These are phyloP conservation scores for Rachycentron canadum DNA, from an alignment of 2,797 vertebrate species.

Conservation along the genomic window DNA sequence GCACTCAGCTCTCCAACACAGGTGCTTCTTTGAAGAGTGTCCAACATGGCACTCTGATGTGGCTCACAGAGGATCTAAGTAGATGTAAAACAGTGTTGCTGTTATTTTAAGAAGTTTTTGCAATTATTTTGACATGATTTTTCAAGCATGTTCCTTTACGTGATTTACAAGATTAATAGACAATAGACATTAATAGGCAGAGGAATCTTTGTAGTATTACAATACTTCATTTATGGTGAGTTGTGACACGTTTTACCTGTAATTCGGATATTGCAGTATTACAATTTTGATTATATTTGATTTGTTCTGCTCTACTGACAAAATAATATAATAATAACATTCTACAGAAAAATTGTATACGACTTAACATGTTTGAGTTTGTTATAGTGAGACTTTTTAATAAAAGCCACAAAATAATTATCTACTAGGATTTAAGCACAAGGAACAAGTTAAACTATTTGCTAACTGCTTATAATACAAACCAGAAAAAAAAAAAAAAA, in stretches of 20 bases:
- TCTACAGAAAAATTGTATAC: not conserved
- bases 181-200: too few species aligned
- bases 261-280: too few species aligned
- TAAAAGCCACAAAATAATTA: not conserved
- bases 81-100: not conserved
- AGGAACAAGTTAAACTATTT: not conserved
- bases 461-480: not conserved
- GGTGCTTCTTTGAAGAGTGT: constrained; percentile 78
- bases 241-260: too few species aligned
- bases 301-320: too few species aligned
- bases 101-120: not conserved
- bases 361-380: not conserved
- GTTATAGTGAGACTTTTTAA: not conserved
- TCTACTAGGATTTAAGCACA: not conserved
- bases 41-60: constrained; percentile 59
- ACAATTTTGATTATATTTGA: too few species aligned
- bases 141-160: too few species aligned
- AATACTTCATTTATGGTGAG: too few species aligned
- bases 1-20: constrained; percentile 74
- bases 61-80: constrained; percentile 33
- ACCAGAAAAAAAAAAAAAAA: not conserved
- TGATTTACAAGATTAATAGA: too few species aligned
- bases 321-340: too few species aligned
- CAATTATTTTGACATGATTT: too few species aligned
- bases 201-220: too few species aligned